phyloP scores from a whole-genome alignment of 2,113 vertebrate genomes.

The Gopherus flavomarginatus region DNA sequence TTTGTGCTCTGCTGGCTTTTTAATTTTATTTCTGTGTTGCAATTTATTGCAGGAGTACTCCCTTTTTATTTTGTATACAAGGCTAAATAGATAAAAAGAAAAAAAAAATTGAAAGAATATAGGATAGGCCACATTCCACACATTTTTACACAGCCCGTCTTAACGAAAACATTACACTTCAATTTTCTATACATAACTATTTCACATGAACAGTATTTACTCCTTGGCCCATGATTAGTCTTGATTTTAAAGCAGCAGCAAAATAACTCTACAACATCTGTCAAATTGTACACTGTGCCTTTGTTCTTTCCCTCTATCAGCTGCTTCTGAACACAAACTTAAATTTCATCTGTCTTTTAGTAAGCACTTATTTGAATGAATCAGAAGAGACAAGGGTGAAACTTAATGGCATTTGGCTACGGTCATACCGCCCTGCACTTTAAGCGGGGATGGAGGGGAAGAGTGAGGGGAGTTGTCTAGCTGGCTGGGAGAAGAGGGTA shows the following conservation, averaged over 20 bases:
- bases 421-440: background rate
- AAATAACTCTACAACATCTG: background rate
- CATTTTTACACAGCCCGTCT: background rate
- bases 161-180: background rate
- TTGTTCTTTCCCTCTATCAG: rapidly evolving
- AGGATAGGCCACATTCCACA: background rate
- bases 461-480: too few species aligned
- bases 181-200: background rate
- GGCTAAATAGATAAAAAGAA: background rate
- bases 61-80: background rate
- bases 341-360: background rate
- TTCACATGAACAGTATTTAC: background rate
- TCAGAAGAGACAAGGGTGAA: background rate
- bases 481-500: too few species aligned
- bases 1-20: background rate
- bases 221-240: background rate
- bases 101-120: background rate
- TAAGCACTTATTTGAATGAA: background rate
- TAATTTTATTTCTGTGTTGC: background rate
- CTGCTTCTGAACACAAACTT: background rate
- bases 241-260: conserved; percentile 5
- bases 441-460: too few species aligned
- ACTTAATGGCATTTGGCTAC: background rate
- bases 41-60: background rate
- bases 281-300: background rate